Evolutionary conservation across 2,113 vertebrate species (phyloP).

Genomic region (Hippocampus comes): DNA sequence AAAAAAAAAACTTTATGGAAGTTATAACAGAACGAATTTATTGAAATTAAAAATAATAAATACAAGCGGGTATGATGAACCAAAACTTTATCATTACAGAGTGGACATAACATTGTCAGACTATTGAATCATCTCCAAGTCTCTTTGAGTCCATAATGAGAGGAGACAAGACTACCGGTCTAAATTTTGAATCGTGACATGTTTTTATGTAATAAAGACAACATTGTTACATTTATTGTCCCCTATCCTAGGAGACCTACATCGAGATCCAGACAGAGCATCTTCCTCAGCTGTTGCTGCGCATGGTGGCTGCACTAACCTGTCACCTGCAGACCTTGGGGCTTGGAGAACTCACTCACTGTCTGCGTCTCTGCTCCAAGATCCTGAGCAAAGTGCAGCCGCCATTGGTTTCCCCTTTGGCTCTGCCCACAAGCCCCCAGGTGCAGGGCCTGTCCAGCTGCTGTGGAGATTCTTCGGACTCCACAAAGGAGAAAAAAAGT

Average conservation of each 20-base stretch:
- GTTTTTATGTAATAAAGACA: neutral
- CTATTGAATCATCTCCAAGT: neutral
- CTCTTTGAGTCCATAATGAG: neutral
- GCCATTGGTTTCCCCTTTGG: slow-evolving; percentile 82
- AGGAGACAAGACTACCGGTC: neutral
- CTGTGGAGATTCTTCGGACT: slow-evolving; percentile 43
- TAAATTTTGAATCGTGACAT: neutral
- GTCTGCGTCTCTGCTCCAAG: slow-evolving; percentile 94
- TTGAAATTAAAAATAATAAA: neutral
- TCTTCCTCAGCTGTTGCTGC: slow-evolving; percentile 89
- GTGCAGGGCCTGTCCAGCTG: slow-evolving; percentile 47
- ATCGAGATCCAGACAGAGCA: slow-evolving; percentile 99
- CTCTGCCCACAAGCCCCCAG: slow-evolving; percentile 71
- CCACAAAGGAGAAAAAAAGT: slow-evolving; percentile 75
- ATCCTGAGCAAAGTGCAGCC: slow-evolving; percentile 98
- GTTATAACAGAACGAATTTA: neutral
- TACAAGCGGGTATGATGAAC: neutral
- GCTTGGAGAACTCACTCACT: slow-evolving; percentile 88
- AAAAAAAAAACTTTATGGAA: neutral
- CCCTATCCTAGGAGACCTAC: slow-evolving; percentile 84
- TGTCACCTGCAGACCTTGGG: slow-evolving; percentile 84
- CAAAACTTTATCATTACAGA: neutral
- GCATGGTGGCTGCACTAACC: slow-evolving; percentile 92
- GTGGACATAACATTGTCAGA: no score
- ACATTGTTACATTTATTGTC: neutral